phyloP scores from a whole-genome alignment of 2,797 vertebrate species.

The Carduelis carduelis region DNA sequence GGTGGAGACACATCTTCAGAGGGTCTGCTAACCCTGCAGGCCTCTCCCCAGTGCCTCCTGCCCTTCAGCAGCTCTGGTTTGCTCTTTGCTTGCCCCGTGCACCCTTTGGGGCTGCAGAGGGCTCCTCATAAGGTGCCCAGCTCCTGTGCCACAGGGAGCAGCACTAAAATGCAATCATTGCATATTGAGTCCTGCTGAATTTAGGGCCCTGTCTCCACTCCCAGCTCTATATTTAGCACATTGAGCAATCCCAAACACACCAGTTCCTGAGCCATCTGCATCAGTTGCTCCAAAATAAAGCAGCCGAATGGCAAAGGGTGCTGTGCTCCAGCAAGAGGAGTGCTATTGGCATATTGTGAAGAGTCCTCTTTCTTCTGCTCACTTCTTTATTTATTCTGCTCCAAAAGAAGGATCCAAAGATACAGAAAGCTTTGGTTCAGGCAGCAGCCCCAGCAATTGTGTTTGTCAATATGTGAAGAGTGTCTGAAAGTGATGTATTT shows the following conservation, averaged over 20 bases:
- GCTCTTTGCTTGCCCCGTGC: background rate
- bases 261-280: conserved; percentile 32
- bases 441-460: conserved; percentile 38
- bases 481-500: conserved; percentile 60
- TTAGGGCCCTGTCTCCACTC: background rate
- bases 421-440: background rate
- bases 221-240: background rate
- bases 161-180: background rate
- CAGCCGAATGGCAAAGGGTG: background rate
- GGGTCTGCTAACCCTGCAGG: background rate
- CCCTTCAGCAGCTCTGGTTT: background rate
- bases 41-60: background rate
- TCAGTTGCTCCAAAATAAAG: conserved; percentile 4
- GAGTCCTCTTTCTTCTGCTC: background rate
- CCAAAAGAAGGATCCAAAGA: background rate
- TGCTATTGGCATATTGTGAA: background rate
- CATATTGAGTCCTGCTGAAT: background rate
- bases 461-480: conserved; percentile 63
- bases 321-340: background rate
- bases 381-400: background rate
- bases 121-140: background rate
- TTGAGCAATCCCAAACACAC: background rate
- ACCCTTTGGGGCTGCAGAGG: background rate
- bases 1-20: background rate
- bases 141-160: background rate